Base-by-base conservation (phyloP, 2,888 invertebrate genomes). In the Vanessa cardui region DNA sequence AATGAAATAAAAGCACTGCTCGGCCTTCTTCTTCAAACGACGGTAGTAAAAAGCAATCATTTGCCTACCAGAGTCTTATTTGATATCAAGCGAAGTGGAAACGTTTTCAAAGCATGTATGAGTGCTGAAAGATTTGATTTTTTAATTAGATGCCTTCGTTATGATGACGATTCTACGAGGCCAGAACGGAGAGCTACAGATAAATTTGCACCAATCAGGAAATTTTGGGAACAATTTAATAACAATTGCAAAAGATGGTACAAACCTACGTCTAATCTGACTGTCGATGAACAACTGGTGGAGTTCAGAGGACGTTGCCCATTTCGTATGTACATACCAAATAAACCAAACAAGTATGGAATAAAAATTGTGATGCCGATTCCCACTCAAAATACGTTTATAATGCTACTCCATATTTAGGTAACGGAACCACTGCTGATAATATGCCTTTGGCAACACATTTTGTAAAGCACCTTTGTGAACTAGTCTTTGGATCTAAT, bases 141-240 rank as follows among this genome's bases (percentile, higher is more conserved):
- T 46, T 46, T 46, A 46, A 5, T 46, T 15, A 46, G 46, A 46
- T 46, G 46, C 18, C 31, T 68, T 26, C 64, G 67, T 62, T 67
- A 67, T 64, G 67, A 64, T 62, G 50, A 47, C 33, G 8, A 44
- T 26, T 18, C 66, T 12, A 70, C 70, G 15, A 39, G 59, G 47
- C 59, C 16, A 6, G 59, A 64, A 21, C 67, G 64, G 62, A 49
- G 59, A 16, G 18, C 21, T 16, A 62, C n/a, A 15, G 67, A 70
- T 70, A 49, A 54, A 52, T 49, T 67, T 60, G 70, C 67, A 61
- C 66, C 66, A 47, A 47, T 47, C 9, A 12, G 16, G 18, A 7
- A 47, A 5, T 5, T 47, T 5, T 47, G 16, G 16, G 47, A 16
- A 47, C 47, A 15, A 15, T 47, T 47, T n/a, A n/a, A 7, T 5